Conservation (phyloP, 2,888 invertebrate species). For the Oscheius sp. region DNA sequence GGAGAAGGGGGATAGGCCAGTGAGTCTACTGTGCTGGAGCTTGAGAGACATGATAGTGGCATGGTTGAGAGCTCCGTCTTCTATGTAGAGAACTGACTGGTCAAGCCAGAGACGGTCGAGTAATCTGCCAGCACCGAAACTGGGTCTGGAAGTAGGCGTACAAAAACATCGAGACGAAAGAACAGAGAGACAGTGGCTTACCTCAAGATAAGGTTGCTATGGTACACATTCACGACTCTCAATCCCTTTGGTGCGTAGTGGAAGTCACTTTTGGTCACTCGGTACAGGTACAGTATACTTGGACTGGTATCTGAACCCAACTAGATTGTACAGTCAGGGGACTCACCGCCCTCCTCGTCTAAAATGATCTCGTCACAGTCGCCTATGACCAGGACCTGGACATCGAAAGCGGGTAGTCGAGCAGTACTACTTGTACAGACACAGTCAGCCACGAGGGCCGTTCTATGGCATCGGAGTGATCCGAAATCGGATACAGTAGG, state of each 20-base stretch:
- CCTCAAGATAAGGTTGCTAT: constrained; percentile 27
- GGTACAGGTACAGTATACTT: constrained; percentile 30
- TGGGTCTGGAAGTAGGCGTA: neutral
- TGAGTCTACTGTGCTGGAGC: neutral
- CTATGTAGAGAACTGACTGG: constrained; percentile 17
- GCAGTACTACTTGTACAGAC: constrained; percentile 22
- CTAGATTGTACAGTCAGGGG: neutral
- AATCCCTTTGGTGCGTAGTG: constrained; percentile 11
- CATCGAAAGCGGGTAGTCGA: constrained; percentile 19
- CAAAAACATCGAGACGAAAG: neutral
- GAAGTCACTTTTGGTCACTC: constrained; percentile 28
- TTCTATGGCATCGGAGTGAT: constrained; percentile 16
- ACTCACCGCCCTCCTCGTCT: constrained; percentile 14
- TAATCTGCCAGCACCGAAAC: constrained; percentile 1
- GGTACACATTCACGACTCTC: constrained; percentile 26
- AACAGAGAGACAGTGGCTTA: neutral
- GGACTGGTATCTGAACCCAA: neutral
- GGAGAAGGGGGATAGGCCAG: neutral
- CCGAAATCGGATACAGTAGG: constrained; percentile 14
- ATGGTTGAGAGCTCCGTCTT: constrained; percentile 31
- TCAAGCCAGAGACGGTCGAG: constrained; percentile 22
- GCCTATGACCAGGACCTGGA: constrained; percentile 25
- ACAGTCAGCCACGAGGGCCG: constrained; percentile 23
- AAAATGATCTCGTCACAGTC: constrained; percentile 34
- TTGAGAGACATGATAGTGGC: neutral